These are phyloP conservation scores for Hesperophylax magnus DNA, from an alignment of 1,140 invertebrate genomes.

Conservation along the genomic window DNA sequence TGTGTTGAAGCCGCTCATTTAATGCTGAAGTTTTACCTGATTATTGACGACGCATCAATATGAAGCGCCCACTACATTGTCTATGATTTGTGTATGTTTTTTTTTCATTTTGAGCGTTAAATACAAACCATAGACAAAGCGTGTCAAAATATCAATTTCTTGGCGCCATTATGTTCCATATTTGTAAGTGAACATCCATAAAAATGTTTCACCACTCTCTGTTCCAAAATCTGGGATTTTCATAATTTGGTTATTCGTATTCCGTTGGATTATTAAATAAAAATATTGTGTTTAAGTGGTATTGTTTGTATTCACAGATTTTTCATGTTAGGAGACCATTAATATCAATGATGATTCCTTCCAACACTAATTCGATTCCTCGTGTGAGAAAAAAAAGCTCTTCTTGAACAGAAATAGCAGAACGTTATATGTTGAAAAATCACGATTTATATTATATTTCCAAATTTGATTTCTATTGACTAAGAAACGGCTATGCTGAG, in stretches of 20 bases:
- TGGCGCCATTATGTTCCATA: slow-evolving; percentile 31
- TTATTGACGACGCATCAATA: not conserved
- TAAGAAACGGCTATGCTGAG: no score
- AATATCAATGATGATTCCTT: slow-evolving; percentile 44
- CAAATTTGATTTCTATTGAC: no score
- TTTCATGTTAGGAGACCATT: slow-evolving; percentile 11
- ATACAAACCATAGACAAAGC: slow-evolving; percentile 5
- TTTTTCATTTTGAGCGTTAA: slow-evolving; percentile 11
- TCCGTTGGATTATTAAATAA: not conserved
- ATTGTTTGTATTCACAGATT: not conserved
- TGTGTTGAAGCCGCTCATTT: not conserved
- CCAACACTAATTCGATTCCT: not conserved
- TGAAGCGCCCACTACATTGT: slow-evolving; percentile 19
- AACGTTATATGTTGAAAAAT: slow-evolving; percentile 1
- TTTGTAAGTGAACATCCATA: slow-evolving; percentile 25
- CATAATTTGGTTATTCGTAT: slow-evolving; percentile 44
- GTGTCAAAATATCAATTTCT: slow-evolving; percentile 20
- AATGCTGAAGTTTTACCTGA: not conserved
- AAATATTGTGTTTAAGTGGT: not conserved
- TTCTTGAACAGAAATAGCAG: not conserved
- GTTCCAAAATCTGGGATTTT: slow-evolving; percentile 4
- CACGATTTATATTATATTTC: no score
- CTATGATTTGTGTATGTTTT: slow-evolving; percentile 26
- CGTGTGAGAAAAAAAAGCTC: not conserved
- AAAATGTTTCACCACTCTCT: slow-evolving; percentile 10